Conservation (phyloP, 2,797 vertebrate genomes). For the Sebastes baramenuke region DNA sequence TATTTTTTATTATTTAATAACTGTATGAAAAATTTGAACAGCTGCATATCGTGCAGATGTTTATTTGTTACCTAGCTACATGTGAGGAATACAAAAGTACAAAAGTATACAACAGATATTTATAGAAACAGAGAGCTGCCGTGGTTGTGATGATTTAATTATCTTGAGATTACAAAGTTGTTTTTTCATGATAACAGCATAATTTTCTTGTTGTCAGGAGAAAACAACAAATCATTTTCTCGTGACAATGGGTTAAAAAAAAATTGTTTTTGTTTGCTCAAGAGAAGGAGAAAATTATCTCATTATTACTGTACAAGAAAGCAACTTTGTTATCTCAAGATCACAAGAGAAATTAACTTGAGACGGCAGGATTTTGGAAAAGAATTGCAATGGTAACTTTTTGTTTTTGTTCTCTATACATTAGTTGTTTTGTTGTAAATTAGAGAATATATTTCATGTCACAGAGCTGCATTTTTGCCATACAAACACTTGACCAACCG, state of each 20-base stretch:
- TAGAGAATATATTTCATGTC: not conserved
- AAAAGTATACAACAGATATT: not conserved
- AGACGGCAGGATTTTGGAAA: not conserved
- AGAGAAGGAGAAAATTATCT: not conserved
- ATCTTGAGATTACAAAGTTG: not conserved
- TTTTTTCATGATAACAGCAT: not conserved
- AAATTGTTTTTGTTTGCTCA: conserved; percentile 5
- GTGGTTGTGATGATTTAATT: not conserved
- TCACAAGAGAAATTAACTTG: not conserved
- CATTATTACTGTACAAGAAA: not conserved
- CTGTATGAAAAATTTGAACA: not conserved
- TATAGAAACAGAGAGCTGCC: not conserved
- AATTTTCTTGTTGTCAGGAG: not conserved
- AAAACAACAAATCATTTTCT: not conserved
- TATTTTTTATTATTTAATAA: not conserved
- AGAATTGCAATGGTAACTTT: not conserved
- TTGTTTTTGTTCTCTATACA: not conserved
- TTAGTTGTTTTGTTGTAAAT: not conserved
- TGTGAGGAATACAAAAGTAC: not conserved
- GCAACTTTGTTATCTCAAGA: not conserved
- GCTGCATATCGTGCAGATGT: not conserved
- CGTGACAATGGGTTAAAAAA: not conserved
- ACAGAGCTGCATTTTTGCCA: not conserved
- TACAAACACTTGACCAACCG: conserved; percentile 24
- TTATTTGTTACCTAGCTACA: not conserved